Evolutionary conservation across 2,888 invertebrate species (phyloP).

Genomic region (Diadromus collaris): DNA sequence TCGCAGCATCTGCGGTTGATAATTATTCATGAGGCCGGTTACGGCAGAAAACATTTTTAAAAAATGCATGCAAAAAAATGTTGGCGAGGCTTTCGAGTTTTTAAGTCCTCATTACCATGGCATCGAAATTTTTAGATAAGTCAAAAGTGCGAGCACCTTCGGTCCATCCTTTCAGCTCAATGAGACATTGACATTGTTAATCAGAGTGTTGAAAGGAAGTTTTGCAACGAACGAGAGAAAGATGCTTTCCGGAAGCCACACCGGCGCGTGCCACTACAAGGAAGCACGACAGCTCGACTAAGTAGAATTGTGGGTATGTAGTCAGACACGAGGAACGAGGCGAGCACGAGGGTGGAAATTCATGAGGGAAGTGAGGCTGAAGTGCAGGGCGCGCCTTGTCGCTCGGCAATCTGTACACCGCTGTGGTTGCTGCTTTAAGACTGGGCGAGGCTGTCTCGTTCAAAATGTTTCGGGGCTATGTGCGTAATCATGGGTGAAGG

Average conservation of each 20-base stretch:
- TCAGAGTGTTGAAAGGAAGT: neutral
- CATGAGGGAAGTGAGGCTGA: slow-evolving; percentile 53
- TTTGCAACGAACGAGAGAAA: neutral
- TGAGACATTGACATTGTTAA: neutral
- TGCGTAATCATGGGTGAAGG: slow-evolving; percentile 68
- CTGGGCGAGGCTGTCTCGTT: slow-evolving; percentile 35
- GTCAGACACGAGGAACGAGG: slow-evolving; percentile 55
- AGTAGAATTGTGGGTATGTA: slow-evolving; percentile 57
- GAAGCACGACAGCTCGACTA: slow-evolving; percentile 44
- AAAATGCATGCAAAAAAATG: neutral
- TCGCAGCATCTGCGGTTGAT: neutral
- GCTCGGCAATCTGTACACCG: slow-evolving; percentile 56
- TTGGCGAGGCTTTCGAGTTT: neutral
- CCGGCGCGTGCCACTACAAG: neutral
- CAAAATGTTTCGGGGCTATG: slow-evolving; percentile 63
- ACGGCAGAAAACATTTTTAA: neutral
- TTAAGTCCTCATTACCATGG: neutral
- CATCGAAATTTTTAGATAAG: neutral
- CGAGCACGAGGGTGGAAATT: slow-evolving; percentile 47
- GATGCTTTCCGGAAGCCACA: neutral
- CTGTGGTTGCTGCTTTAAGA: slow-evolving; percentile 45
- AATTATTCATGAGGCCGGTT: neutral
- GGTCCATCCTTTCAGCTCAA: neutral
- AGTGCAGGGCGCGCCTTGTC: slow-evolving; percentile 36
- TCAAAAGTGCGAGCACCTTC: neutral